phyloP scores from a whole-genome alignment of 2,797 vertebrate species.

The Sebastes taczanowskii region DNA sequence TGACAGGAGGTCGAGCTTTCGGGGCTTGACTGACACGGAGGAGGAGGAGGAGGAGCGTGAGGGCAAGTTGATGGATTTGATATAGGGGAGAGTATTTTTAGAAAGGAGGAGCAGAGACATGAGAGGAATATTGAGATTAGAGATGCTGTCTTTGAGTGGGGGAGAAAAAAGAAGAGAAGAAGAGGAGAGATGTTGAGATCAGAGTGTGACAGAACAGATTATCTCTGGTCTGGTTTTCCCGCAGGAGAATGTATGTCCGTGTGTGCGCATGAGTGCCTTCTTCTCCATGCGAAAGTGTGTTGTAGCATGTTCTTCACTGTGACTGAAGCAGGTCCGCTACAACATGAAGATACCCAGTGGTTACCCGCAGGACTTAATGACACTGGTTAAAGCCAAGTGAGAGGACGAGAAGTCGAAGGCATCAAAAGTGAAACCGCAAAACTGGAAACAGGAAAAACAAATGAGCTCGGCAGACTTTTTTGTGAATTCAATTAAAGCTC shows the following conservation, averaged over 20 bases:
- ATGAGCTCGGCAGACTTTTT: slow-evolving; percentile 38
- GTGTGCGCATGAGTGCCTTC: slow-evolving; percentile 38
- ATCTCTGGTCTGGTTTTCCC: slow-evolving; percentile 65
- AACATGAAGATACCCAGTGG: slow-evolving; percentile 38
- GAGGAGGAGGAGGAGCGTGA: slow-evolving; percentile 56
- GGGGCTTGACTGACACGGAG: slow-evolving; percentile 56
- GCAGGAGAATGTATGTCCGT: slow-evolving; percentile 56
- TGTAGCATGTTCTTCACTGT: slow-evolving; percentile 40
- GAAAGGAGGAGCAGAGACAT: slow-evolving; percentile 61
- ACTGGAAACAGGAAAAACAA: slow-evolving; percentile 42
- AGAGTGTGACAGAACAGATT: slow-evolving; percentile 74
- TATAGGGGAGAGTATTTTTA: slow-evolving; percentile 76
- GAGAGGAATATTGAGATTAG: slow-evolving; percentile 59
- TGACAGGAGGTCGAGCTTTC: slow-evolving; percentile 55
- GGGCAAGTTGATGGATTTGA: slow-evolving; percentile 77
- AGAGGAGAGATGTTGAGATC: slow-evolving; percentile 57
- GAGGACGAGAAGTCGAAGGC: slow-evolving; percentile 14
- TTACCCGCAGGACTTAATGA: slow-evolving; percentile 40
- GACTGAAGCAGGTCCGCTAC: slow-evolving; percentile 38
- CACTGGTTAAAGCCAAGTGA: slow-evolving; percentile 22
- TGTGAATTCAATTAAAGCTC: slow-evolving; percentile 54
- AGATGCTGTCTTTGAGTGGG: slow-evolving; percentile 35
- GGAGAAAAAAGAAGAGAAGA: slow-evolving; percentile 4
- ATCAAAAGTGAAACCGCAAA: slow-evolving; percentile 41
- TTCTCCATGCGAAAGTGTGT: slow-evolving; percentile 44